These are phyloP conservation scores for Pycnonotus jocosus DNA, from an alignment of 2,113 vertebrate species.

Conservation along the genomic window DNA sequence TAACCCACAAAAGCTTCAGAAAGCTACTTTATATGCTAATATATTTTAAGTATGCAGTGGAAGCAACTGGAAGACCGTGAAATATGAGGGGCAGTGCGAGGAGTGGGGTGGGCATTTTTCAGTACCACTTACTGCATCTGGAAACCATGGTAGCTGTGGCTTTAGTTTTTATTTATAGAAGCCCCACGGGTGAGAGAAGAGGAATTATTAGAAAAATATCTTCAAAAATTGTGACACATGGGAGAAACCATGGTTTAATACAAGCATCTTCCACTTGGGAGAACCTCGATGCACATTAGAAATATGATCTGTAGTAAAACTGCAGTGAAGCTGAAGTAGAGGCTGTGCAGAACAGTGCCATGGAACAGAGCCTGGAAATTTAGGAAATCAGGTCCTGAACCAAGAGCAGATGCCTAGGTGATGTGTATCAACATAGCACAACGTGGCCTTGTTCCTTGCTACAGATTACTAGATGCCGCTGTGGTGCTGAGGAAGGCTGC, in stretches of 20 bases:
- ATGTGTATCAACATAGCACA: neutral
- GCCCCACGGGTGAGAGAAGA: neutral
- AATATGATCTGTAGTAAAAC: neutral
- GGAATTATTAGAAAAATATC: neutral
- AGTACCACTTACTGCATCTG: neutral
- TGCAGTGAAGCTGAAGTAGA: neutral
- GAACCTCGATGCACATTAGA: neutral
- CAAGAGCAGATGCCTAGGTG: neutral
- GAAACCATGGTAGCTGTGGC: neutral
- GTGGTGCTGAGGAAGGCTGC: neutral
- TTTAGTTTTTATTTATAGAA: neutral
- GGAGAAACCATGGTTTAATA: neutral
- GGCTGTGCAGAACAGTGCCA: neutral
- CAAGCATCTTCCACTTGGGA: neutral
- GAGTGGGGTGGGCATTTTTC: neutral
- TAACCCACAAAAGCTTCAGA: neutral
- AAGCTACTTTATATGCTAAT: constrained; percentile 25
- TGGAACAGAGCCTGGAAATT: neutral
- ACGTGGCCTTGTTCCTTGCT: neutral
- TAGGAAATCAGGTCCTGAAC: neutral
- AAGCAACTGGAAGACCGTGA: neutral
- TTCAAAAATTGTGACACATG: neutral
- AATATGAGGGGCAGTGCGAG: neutral
- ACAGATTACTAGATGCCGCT: neutral
- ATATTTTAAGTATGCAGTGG: neutral